These are phyloP conservation scores for Heteractis magnifica DNA, from an alignment of 92 coral and sea anemone species.

Conservation along the genomic window DNA sequence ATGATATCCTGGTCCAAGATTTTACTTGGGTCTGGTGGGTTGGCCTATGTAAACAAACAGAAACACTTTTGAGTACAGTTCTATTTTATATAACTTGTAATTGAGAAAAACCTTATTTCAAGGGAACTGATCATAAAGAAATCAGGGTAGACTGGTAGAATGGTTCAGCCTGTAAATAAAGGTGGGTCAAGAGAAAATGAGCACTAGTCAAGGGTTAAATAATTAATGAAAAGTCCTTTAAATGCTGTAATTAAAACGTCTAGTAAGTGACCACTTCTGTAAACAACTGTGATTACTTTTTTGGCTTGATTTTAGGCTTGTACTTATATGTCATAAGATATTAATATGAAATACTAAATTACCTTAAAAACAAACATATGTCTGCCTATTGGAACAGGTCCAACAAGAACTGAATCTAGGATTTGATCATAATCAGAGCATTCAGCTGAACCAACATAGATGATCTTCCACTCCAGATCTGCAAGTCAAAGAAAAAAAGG, in stretches of 20 bases:
- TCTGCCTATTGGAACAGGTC: conserved; percentile 91
- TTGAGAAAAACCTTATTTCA: too few species aligned
- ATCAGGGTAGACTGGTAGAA: neutral
- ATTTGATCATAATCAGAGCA: conserved; percentile 85
- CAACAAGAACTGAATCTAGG: conserved; percentile 91
- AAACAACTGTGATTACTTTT: too few species aligned
- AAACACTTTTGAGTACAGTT: neutral
- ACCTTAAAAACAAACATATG: conserved; percentile 93
- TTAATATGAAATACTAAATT: neutral
- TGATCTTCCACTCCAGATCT: conserved; percentile 97
- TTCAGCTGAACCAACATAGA: conserved; percentile 98
- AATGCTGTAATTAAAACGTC: too few species aligned
- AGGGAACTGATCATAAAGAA: too few species aligned
- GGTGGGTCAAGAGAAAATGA: too few species aligned
- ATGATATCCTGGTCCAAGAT: conserved; percentile 84
- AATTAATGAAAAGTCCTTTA: too few species aligned
- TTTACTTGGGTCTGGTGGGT: conserved; percentile 85
- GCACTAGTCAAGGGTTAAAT: too few species aligned
- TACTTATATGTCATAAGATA: too few species aligned
- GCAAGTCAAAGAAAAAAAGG: neutral
- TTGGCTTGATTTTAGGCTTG: too few species aligned
- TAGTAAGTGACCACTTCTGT: too few species aligned
- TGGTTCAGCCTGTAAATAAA: too few species aligned
- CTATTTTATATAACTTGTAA: neutral
- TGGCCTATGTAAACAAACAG: conserved; percentile 52